Conservation (phyloP, 2,888 invertebrate genomes). For the Lasioglossum morio region DNA sequence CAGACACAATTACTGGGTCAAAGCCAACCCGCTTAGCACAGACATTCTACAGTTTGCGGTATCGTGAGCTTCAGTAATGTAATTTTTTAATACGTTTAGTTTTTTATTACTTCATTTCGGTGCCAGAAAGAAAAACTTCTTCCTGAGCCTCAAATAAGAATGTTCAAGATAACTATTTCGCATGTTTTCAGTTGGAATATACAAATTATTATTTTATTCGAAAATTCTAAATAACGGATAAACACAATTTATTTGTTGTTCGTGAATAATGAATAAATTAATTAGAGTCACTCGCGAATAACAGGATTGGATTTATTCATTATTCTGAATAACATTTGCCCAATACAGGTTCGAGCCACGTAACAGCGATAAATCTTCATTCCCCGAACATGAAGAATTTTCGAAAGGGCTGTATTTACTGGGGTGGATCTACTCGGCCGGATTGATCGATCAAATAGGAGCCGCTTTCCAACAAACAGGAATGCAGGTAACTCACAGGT, state of each 20-base stretch:
- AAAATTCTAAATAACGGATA: neutral
- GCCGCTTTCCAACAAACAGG: neutral
- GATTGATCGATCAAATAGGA: neutral
- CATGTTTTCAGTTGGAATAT: neutral
- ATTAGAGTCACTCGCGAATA: neutral
- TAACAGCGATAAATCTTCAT: conserved; percentile 1
- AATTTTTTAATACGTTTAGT: neutral
- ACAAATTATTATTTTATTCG: neutral
- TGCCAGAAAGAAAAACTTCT: no score
- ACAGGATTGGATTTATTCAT: neutral
- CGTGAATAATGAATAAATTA: neutral
- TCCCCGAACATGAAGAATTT: neutral
- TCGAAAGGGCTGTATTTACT: neutral
- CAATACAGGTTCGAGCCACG: neutral
- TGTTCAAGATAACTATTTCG: neutral
- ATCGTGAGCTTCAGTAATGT: conserved; percentile 1
- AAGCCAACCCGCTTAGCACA: conserved; percentile 47
- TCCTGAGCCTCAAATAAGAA: no score
- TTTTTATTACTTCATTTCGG: no score
- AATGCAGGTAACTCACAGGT: neutral
- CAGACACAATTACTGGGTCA: conserved; percentile 57
- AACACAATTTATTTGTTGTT: neutral
- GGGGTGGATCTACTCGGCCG: neutral
- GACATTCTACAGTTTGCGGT: conserved; percentile 15
- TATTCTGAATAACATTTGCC: neutral